A percentile compares a stretch with the other conserved stretches of the same genome.
Evolutionary conservation across 2,797 vertebrate species (phyloP).

Genomic region (Dryobates pubescens): DNA sequence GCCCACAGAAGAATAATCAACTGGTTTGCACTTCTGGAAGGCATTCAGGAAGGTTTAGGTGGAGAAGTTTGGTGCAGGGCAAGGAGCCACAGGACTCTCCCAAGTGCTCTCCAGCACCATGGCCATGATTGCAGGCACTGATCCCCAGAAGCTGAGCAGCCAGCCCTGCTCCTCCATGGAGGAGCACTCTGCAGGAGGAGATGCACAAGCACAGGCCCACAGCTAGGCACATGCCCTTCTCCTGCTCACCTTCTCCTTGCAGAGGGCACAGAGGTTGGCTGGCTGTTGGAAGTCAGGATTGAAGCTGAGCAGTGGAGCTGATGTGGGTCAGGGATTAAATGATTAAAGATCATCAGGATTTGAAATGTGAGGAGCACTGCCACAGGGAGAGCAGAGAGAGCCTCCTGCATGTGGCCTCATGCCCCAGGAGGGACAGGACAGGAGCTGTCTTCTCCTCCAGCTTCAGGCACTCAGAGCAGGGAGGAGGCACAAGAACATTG

Average conservation of each 20-base stretch:
- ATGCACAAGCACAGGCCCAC: neutral
- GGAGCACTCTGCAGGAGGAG: neutral
- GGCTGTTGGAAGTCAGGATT: neutral
- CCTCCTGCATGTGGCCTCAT: neutral
- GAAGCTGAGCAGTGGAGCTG: neutral
- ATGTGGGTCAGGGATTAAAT: slow-evolving; percentile 18
- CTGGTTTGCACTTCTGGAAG: rapidly evolving
- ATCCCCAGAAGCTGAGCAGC: neutral
- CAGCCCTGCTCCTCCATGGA: neutral
- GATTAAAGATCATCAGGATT: neutral
- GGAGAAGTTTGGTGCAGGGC: neutral
- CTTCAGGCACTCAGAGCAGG: neutral
- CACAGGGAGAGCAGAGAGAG: rapidly evolving
- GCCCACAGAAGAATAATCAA: rapidly evolving
- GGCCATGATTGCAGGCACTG: neutral
- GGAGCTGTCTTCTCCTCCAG: neutral
- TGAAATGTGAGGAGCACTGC: neutral
- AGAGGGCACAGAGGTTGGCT: neutral
- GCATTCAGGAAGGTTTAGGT: neutral
- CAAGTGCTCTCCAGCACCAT: neutral
- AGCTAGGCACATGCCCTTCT: neutral
- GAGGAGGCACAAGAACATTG: rapidly evolving
- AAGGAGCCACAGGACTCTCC: neutral
- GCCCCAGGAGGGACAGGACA: neutral
- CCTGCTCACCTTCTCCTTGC: neutral